phyloP scores from a whole-genome alignment of 2,888 invertebrate genomes.

The Cryptocheilus praepositus region DNA sequence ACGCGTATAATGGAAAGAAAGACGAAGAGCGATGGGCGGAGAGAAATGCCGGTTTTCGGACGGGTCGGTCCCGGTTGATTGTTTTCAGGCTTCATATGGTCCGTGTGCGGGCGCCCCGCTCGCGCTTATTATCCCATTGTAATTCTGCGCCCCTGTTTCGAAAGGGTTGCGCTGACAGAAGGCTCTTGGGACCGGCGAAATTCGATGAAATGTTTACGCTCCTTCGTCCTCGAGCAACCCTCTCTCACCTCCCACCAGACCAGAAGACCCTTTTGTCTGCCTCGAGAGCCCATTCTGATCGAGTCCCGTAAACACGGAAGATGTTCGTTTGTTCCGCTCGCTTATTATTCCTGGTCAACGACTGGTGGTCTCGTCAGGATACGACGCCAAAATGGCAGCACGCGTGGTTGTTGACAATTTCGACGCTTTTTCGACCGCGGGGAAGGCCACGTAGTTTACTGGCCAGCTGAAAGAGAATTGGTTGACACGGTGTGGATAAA shows the following conservation, averaged over 20 bases:
- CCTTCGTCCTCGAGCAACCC: slow-evolving; percentile 28
- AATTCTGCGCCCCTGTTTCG: slow-evolving; percentile 16
- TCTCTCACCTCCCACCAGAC: slow-evolving; percentile 12
- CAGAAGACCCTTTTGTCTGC: slow-evolving; percentile 26
- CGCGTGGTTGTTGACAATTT: no score
- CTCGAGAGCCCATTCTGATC: slow-evolving; percentile 30
- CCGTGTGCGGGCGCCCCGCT: slow-evolving; percentile 20
- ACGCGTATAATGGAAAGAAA: background rate
- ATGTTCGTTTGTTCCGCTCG: no score
- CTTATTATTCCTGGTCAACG: no score
- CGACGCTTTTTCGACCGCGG: no score
- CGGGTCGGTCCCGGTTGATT: slow-evolving; percentile 21
- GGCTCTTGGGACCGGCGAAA: slow-evolving; percentile 34
- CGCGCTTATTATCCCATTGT: slow-evolving; percentile 37
- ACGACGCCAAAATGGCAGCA: no score
- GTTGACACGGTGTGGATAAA: no score
- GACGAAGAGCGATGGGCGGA: background rate
- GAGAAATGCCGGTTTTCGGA: background rate
- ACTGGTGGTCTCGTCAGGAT: no score
- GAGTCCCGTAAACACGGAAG: background rate
- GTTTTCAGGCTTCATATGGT: slow-evolving; percentile 34
- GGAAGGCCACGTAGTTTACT: no score
- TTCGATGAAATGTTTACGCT: slow-evolving; percentile 47
- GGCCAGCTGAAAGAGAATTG: background rate
- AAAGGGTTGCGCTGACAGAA: slow-evolving; percentile 22